Conservation (phyloP, 2,113 vertebrate genomes). For the Casuarius casuarius region DNA sequence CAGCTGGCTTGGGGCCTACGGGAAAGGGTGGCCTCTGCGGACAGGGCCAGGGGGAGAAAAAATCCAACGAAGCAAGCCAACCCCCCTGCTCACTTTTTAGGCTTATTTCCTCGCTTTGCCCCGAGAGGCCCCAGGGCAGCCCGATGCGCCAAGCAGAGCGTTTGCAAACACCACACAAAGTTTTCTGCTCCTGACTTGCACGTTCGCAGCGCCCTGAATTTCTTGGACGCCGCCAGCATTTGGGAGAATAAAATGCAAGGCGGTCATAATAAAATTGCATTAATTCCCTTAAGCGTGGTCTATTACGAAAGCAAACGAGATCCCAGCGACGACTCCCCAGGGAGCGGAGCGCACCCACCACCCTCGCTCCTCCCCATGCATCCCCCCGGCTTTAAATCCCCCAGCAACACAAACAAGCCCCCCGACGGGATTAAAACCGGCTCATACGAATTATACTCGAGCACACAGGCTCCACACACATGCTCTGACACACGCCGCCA, state of each 20-base stretch:
- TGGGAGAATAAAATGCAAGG: not conserved
- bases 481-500: rapidly evolving
- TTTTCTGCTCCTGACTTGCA: constrained; percentile 20
- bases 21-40: not conserved
- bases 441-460: rapidly evolving
- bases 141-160: rapidly evolving
- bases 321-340: rapidly evolving
- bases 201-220: too few species aligned
- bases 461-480: not conserved
- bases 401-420: not conserved
- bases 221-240: not conserved
- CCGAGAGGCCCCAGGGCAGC: not conserved
- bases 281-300: not conserved
- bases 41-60: not conserved
- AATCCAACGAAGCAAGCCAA: not conserved
- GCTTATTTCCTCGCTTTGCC: not conserved
- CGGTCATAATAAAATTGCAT: not conserved
- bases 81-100: not conserved
- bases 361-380: not conserved
- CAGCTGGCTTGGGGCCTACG: not conserved
- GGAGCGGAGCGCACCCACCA: rapidly evolving
- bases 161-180: not conserved
- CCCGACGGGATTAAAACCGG: not conserved
- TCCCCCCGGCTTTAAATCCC: not conserved
- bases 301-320: rapidly evolving